Percentiles rank a stretch among this genome's conserved stretches.
Conservation (phyloP, 2,113 vertebrate species). For the Podarcis raffonei region DNA sequence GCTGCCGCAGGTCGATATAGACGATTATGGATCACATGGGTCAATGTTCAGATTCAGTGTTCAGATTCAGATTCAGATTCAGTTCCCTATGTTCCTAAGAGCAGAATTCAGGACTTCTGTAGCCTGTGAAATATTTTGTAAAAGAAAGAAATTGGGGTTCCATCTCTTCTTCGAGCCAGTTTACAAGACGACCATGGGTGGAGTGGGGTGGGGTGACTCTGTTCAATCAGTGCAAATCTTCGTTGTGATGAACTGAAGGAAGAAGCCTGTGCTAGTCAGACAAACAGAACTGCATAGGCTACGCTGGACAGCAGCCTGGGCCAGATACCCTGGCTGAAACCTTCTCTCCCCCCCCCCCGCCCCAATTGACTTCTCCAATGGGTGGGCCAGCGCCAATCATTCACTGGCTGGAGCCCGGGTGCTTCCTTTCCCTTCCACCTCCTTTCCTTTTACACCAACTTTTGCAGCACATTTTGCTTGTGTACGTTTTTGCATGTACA, state of each 20-base stretch:
- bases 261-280: background rate
- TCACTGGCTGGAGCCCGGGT: background rate
- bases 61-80: background rate
- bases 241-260: background rate
- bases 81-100: too few species aligned
- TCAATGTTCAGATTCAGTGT: background rate
- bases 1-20: background rate
- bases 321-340: background rate
- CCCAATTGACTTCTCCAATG: background rate
- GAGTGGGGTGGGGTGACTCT: too few species aligned
- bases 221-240: background rate
- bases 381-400: background rate
- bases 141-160: too few species aligned
- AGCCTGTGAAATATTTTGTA: background rate
- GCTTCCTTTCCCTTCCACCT: background rate
- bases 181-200: background rate
- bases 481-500: conserved; percentile 18
- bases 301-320: conserved; percentile 25
- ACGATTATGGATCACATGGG: background rate
- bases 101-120: background rate
- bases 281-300: background rate
- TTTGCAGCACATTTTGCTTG: conserved; percentile 15
- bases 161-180: background rate
- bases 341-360: background rate
- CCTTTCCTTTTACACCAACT: background rate